Evolutionary conservation across 2,888 invertebrate genomes (phyloP).

Genomic region (Lasioglossum morio): DNA sequence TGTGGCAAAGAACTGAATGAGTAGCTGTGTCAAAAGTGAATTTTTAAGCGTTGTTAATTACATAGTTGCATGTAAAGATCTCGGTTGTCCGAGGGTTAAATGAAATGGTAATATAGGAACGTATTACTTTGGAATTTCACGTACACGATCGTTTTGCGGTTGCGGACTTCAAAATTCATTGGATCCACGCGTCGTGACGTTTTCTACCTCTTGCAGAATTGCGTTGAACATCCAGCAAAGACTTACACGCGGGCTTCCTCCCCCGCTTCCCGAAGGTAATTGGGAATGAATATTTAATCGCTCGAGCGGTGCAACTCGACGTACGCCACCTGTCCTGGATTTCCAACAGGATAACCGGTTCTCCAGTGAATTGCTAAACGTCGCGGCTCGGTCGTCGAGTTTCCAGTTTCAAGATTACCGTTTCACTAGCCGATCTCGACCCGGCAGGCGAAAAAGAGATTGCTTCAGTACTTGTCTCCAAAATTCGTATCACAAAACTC

Average conservation of each 20-base stretch:
- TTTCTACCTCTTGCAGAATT: slow-evolving; percentile 32
- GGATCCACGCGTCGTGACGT: slow-evolving; percentile 15
- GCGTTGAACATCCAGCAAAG: slow-evolving; percentile 21
- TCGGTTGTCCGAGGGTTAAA: no score
- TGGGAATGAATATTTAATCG: slow-evolving; percentile 64
- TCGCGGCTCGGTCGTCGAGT: slow-evolving; percentile 20
- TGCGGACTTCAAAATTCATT: not conserved
- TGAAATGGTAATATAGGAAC: not conserved
- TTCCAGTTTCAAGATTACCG: slow-evolving; percentile 1
- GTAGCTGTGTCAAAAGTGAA: no score
- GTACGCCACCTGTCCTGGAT: slow-evolving; percentile 17
- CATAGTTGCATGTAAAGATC: no score
- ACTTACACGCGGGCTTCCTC: not conserved
- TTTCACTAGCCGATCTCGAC: not conserved
- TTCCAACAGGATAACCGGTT: slow-evolving; percentile 34
- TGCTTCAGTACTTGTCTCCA: not conserved
- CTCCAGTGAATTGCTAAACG: slow-evolving; percentile 30
- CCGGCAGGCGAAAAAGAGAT: not conserved
- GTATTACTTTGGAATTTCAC: not conserved
- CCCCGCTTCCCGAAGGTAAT: slow-evolving; percentile 56
- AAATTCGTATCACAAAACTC: not conserved
- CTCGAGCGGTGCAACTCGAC: slow-evolving; percentile 29
- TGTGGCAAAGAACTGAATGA: no score
- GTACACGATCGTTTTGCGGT: not conserved
- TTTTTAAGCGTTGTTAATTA: no score